Conservation (phyloP, 2,113 vertebrate genomes). For the Hipposideros armiger region DNA sequence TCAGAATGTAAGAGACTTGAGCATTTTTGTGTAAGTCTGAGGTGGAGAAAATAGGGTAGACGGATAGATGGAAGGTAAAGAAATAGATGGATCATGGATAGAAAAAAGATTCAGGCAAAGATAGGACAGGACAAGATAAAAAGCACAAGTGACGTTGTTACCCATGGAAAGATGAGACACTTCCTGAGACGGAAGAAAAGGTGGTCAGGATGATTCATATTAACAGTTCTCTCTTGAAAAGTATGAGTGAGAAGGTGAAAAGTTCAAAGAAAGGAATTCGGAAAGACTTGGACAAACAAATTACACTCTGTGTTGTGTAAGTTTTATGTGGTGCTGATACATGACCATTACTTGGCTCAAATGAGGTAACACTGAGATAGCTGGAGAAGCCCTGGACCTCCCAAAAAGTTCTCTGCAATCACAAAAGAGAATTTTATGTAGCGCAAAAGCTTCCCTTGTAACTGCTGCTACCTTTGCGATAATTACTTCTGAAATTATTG, state of each 20-base stretch:
- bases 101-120: slow-evolving; percentile 15
- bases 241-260: slow-evolving; percentile 41
- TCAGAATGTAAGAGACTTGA: not conserved
- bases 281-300: slow-evolving; percentile 74
- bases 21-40: not conserved
- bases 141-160: not conserved
- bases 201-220: slow-evolving; percentile 45
- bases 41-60: not conserved
- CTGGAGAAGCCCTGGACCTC: slow-evolving; percentile 68
- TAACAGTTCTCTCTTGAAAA: not conserved
- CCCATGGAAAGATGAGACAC: not conserved
- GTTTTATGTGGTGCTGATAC: slow-evolving; percentile 44
- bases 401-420: slow-evolving; percentile 58
- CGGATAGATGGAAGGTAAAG: not conserved
- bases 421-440: slow-evolving; percentile 36
- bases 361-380: slow-evolving; percentile 48
- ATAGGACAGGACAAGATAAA: not conserved
- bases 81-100: not conserved
- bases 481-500: slow-evolving; percentile 66
- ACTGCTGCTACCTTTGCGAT: not conserved
- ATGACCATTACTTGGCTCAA: slow-evolving; percentile 31
- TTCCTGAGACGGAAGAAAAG: not conserved
- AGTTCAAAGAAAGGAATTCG: slow-evolving; percentile 64
- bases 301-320: slow-evolving; percentile 55
- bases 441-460: slow-evolving; percentile 19